A percentile compares a stretch with the other conserved stretches of the same genome.
These are phyloP conservation scores for Hyaena hyaena DNA, from an alignment of 2,113 vertebrate genomes.

Conservation along the genomic window DNA sequence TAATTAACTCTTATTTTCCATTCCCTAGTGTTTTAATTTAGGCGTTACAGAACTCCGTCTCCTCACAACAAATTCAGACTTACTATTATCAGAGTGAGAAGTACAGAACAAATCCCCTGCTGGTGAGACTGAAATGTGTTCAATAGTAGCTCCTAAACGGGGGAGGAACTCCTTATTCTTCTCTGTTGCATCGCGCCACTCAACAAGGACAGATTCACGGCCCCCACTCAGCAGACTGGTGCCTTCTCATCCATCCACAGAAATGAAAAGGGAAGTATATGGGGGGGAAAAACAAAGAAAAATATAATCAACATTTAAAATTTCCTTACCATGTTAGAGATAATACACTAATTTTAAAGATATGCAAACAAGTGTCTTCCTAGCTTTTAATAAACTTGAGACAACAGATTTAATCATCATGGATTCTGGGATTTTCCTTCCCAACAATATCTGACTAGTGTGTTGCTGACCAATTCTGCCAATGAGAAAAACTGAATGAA, in stretches of 20 bases:
- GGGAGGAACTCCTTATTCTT: conserved; percentile 93
- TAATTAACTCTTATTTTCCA: not conserved
- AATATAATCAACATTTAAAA: not conserved
- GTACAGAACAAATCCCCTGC: conserved; percentile 92
- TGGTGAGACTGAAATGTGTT: conserved; percentile 90
- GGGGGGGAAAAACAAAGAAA: not conserved
- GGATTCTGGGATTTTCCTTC: not conserved
- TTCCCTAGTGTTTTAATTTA: not conserved
- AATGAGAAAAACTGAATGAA: not conserved
- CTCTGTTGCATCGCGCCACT: conserved; percentile 91
- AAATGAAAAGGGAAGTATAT: not conserved
- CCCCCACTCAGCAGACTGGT: conserved; percentile 94
- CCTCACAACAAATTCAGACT: conserved; percentile 58
- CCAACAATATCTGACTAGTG: not conserved
- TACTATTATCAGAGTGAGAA: conserved; percentile 96
- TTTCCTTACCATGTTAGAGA: not conserved
- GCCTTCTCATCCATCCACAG: conserved; percentile 83
- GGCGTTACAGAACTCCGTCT: rapidly evolving
- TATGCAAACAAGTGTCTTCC: not conserved
- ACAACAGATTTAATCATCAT: not conserved
- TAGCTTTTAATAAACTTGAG: not conserved
- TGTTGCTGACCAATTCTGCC: not conserved
- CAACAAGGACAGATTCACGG: conserved; percentile 94
- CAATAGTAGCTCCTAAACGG: conserved; percentile 93
- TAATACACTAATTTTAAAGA: not conserved